Evolutionary conservation across 2,888 invertebrate genomes (phyloP).

Genomic region (Drosophila leonis): DNA sequence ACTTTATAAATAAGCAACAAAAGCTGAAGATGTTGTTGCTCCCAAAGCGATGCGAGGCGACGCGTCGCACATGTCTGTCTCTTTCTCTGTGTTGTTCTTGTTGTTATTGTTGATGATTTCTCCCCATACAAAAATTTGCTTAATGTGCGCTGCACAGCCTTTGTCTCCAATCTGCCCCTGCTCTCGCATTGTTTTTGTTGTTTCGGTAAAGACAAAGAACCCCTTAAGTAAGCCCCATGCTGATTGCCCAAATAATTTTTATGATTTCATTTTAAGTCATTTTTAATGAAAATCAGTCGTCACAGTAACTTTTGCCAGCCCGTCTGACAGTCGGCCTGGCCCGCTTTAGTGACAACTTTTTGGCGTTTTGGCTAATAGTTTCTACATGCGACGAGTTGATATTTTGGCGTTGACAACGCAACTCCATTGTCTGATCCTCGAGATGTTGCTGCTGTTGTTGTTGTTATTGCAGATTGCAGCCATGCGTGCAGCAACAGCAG

Average conservation of each 20-base stretch:
- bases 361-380: slow-evolving; percentile 80
- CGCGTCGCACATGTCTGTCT: slow-evolving; percentile 10
- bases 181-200: not conserved
- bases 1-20: slow-evolving; percentile 63
- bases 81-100: slow-evolving; percentile 10
- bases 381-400: slow-evolving; percentile 74
- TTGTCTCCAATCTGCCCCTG: slow-evolving; percentile 50
- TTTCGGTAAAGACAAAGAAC: slow-evolving; percentile 55
- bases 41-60: slow-evolving; percentile 26
- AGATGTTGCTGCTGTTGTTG: slow-evolving; percentile 11
- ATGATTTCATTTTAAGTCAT: slow-evolving; percentile 83
- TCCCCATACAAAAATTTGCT: slow-evolving; percentile 63
- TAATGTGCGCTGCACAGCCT: slow-evolving; percentile 68
- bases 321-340: slow-evolving; percentile 4
- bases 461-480: slow-evolving; percentile 42
- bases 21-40: slow-evolving; percentile 70
- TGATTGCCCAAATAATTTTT: slow-evolving; percentile 68
- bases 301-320: slow-evolving; percentile 48
- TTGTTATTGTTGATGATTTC: slow-evolving; percentile 49
- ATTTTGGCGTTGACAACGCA: slow-evolving; percentile 59
- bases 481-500: slow-evolving; percentile 46
- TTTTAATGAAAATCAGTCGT: slow-evolving; percentile 82
- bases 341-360: slow-evolving; percentile 51
- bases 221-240: slow-evolving; percentile 56
- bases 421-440: slow-evolving; percentile 54